These are phyloP conservation scores for Whitmania pigra DNA, from an alignment of 1,140 invertebrate species.

Conservation along the genomic window DNA sequence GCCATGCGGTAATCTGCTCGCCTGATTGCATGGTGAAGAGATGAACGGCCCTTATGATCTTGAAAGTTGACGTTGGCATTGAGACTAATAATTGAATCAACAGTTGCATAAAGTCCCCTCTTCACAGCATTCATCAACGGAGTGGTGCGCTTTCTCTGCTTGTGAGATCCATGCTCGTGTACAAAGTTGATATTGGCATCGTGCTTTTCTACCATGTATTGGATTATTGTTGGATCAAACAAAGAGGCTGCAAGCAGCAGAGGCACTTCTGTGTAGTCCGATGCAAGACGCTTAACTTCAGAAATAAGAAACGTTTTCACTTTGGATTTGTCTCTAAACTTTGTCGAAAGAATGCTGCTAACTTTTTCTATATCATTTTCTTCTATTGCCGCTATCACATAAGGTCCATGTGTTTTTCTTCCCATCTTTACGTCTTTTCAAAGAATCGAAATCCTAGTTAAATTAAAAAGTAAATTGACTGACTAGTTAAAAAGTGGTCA, in stretches of 20 bases:
- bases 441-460: too few species aligned
- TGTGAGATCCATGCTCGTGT: slow-evolving; percentile 15
- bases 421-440: slow-evolving; percentile 18
- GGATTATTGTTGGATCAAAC: slow-evolving; percentile 23
- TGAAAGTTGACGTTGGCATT: slow-evolving; percentile 23
- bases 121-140: slow-evolving; percentile 19
- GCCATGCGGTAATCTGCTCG: slow-evolving; percentile 24
- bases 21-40: slow-evolving; percentile 24
- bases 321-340: slow-evolving; percentile 21
- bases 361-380: slow-evolving; percentile 23
- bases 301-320: slow-evolving; percentile 17
- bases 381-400: slow-evolving; percentile 22
- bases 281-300: slow-evolving; percentile 23
- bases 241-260: slow-evolving; percentile 23
- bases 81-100: slow-evolving; percentile 20
- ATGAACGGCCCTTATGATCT: slow-evolving; percentile 23
- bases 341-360: slow-evolving; percentile 19
- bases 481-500: too few species aligned
- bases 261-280: slow-evolving; percentile 21
- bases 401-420: slow-evolving; percentile 23
- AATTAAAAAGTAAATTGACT: too few species aligned
- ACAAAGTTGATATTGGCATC: slow-evolving; percentile 22
- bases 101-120: slow-evolving; percentile 20
- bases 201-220: slow-evolving; percentile 23
- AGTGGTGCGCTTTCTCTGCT: slow-evolving; percentile 20